Evolutionary conservation across 2,113 vertebrate genomes (phyloP).

Genomic region (Pomatostomus ruficeps): DNA sequence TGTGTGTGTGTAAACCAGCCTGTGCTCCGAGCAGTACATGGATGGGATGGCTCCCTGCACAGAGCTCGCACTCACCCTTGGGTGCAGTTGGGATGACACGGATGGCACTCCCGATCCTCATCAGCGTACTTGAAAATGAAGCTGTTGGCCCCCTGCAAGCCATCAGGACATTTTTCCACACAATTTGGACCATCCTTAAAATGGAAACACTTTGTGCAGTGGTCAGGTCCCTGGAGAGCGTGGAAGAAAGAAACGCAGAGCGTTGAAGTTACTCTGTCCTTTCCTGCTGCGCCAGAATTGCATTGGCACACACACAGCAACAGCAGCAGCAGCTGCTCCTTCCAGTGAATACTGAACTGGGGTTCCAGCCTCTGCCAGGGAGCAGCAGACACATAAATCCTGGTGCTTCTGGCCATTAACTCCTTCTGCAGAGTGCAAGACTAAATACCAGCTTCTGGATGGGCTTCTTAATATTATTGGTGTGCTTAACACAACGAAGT

Average conservation of each 20-base stretch:
- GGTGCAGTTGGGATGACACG: conserved; percentile 93
- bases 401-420: background rate
- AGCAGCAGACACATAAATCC: background rate
- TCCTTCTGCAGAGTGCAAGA: background rate
- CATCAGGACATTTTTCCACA: conserved; percentile 95
- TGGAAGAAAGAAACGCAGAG: background rate
- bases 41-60: background rate
- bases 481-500: background rate
- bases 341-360: background rate
- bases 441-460: background rate
- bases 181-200: conserved; percentile 98
- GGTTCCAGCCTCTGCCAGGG: background rate
- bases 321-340: background rate
- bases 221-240: conserved; percentile 84
- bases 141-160: conserved; percentile 89
- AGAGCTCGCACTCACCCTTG: conserved; percentile 82
- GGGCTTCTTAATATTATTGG: background rate
- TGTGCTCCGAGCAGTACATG: rapidly evolving
- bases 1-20: rapidly evolving
- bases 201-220: conserved; percentile 90
- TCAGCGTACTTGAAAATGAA: conserved; percentile 98
- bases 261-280: background rate
- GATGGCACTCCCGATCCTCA: conserved; percentile 91
- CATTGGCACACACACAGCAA: background rate
- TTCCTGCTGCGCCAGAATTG: background rate